Evolutionary conservation across 2,113 vertebrate genomes (phyloP), one percentile per base, ranked within the genome.

Genomic region (Apistogramma diplotaenia): DNA sequence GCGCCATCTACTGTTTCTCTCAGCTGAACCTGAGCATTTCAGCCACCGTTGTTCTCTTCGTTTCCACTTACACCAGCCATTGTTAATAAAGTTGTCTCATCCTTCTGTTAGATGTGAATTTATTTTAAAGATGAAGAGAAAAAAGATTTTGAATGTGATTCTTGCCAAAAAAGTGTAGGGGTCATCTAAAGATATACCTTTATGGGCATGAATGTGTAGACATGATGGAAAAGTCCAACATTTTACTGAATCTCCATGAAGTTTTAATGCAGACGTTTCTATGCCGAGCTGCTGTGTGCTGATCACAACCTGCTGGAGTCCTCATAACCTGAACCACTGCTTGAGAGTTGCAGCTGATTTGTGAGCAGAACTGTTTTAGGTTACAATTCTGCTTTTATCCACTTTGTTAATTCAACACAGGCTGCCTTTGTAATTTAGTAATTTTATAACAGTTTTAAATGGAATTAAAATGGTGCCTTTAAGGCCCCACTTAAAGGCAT

Each of bases 401-500:
- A 46, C 9, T 73, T 56, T 57, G 23, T 27, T 76, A 75, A 71
- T 72, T 83, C 60, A 81, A 23, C 58, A 43, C 29, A 71, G 25
- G 31, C 40, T 46, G 11, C 1, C 21, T 40, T 8, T 35, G 56
- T 73, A 59, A 76, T 73, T 59, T 53, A 23, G 18, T 70, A n/a
- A 70, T 56, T 75, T 76, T 79, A 74, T 76, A 76, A 55, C 58
- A 21, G 37, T 83, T 62, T 76, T 35, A 54, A 31, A 33, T 75
- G 49, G 6, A 71, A 85, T 74, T 79, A 6, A 57, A 56, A 58
- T 59, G 27, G 21, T 67, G 65, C 56, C 62, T 76, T 77, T 73
- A 77, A 76, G 71, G 62, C 33, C 13, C 21, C 60, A 53, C 58
- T 83, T 53, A 21, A 11, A 76, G 54, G 11, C 3, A 56, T 53